Evolutionary conservation across 2,888 invertebrate species (phyloP).

Genomic region (Notocelia uddmanniana): DNA sequence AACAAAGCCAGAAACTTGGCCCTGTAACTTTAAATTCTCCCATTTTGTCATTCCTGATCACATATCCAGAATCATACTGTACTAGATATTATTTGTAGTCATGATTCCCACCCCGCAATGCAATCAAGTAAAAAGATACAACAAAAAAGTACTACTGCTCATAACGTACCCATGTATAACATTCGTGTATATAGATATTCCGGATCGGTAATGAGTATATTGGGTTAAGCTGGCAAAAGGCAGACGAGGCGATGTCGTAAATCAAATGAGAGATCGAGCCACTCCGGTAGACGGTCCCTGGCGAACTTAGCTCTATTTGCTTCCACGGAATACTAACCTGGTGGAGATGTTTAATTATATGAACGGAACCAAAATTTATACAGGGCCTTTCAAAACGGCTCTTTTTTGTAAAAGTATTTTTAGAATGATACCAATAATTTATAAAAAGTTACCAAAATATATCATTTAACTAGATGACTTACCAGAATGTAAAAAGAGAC

Average conservation of each 20-base stretch:
- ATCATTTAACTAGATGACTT: no score
- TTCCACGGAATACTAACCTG: background rate
- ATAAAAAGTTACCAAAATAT: no score
- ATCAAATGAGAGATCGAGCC: constrained; percentile 42
- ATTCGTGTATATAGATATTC: constrained; percentile 24
- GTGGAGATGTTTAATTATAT: constrained; percentile 16
- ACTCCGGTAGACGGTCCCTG: constrained; percentile 36
- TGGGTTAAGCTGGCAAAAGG: constrained; percentile 40
- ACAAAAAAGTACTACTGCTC: background rate
- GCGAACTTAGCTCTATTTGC: constrained; percentile 34
- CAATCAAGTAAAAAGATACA: constrained; percentile 19
- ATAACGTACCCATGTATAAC: background rate
- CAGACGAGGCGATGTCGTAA: constrained; percentile 42
- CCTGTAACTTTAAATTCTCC: no score
- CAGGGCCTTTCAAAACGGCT: no score
- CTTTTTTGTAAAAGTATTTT: no score
- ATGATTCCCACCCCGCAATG: background rate
- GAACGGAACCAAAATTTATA: no score
- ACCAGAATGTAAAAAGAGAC: no score
- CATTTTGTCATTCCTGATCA: no score
- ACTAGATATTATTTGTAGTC: background rate
- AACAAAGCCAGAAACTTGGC: no score
- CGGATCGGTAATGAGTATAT: constrained; percentile 41
- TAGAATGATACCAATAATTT: no score
- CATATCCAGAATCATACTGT: no score